These are phyloP conservation scores for Nyctibius grandis DNA, from an alignment of 2,797 vertebrate species.

Conservation along the genomic window DNA sequence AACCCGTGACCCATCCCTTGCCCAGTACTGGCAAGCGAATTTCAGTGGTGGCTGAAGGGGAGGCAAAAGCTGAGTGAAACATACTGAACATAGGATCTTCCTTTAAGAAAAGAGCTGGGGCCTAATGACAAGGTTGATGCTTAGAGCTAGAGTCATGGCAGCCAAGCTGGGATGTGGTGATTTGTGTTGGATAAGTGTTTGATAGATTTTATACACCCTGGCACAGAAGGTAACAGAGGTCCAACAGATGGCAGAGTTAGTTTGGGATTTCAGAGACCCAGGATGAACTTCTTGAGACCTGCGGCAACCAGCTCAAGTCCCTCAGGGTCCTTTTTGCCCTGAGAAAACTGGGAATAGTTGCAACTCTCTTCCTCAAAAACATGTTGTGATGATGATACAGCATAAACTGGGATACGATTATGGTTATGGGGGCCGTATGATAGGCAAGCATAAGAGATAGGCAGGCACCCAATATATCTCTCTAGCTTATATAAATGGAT, in stretches of 20 bases:
- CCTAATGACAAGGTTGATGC: neutral
- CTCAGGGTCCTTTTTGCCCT: neutral
- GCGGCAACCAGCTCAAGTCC: neutral
- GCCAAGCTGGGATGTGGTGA: neutral
- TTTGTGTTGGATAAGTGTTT: neutral
- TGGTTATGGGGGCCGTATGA: neutral
- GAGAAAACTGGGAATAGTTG: neutral
- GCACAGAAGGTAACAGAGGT: neutral
- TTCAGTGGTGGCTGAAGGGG: neutral
- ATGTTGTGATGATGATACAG: neutral
- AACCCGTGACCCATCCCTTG: neutral
- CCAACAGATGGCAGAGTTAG: neutral
- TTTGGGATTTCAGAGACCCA: neutral
- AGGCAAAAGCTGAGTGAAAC: neutral
- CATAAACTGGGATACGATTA: neutral
- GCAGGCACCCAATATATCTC: conserved; percentile 4
- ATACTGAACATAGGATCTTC: neutral
- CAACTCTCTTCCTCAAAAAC: neutral
- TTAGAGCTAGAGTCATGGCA: neutral
- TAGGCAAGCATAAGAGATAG: neutral
- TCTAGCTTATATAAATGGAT: conserved; percentile 33
- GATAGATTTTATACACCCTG: neutral
- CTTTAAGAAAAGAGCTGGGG: neutral
- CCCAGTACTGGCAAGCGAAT: neutral
- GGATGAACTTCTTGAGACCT: neutral